Base-by-base conservation (phyloP, 2,888 invertebrate genomes). In the Meandrusa payeni region DNA sequence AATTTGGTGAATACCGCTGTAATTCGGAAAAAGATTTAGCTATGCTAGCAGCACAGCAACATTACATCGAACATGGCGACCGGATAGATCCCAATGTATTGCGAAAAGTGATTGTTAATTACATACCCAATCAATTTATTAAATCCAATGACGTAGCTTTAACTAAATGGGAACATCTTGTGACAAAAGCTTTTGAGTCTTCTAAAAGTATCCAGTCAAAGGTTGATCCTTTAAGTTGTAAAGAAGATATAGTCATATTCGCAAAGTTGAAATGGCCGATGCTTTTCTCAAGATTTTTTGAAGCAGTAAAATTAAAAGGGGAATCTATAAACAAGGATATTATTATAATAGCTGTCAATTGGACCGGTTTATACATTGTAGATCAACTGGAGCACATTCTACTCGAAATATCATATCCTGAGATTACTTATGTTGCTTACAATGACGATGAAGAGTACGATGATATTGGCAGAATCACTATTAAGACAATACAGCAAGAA, bases 241-340 rank as follows among this genome's bases (percentile, higher is more conserved):
- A 95, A 74, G 95, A 95, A 76, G 96, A 97, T 66, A 93, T 98
- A 38, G 97, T 97, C 0, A 93, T 94, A 60, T 97, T 94, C 76
- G 95, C 97, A 1, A 96, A 96, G 82, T 88, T 94, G 48, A 95
- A 96, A 57, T 98, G 98, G 98, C 97, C 97, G 0, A 92, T 98
- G 74, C 85, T 97, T 3, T 98, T 98, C 76, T 97, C 97, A 0
- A 90, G 96, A 64, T 97, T 97, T 75, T 98, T 95, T 65, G 98
- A 98, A 85, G 97, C 95, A 0, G 89, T 94, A n/a, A 93, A 93
- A 67, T 77, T 91, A 31, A 91, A 92, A 47, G 94, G 94, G 0
- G 92, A 93, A 0, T 86, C 89, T 15, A 86, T 93, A 3, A 85
- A 89, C 3, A 91, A 90, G 54, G 90, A 92, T 55, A 93, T 96